Evolutionary conservation across 2,113 vertebrate genomes (phyloP), one percentile per base, ranked within the genome.

Genomic region (Oxyura jamaicensis): DNA sequence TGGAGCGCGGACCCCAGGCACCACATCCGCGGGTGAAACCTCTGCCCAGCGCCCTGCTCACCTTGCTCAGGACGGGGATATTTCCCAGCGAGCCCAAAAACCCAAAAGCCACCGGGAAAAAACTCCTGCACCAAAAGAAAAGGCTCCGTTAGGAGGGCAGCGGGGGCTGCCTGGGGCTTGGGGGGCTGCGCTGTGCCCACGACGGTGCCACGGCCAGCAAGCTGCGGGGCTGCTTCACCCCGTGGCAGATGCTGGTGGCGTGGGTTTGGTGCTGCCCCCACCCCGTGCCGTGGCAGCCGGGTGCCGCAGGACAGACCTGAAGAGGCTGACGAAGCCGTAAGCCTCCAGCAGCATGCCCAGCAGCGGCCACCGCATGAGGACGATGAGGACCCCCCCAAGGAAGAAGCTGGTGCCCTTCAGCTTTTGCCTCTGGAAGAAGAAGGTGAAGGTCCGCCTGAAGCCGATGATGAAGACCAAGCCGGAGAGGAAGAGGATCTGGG

Each of bases 351-450:
- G 28, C 98, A 99, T 99, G 21, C 99, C 99, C 78, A 99, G 96
- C 36, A 99, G 75, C 0, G 99, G 99, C 99, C 99, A 99, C 7
- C 98, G 96, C 91, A 98, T 93, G 21, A 99, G 97, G n/a, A 99
- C 98, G 1, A 99, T 85, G 18, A 96, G 4, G 44, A 99, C 96
- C 1, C 99, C 99, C 6, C 98, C 99, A 1, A 99, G 87, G 93
- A 99, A 99, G 97, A 99, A 99, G 79, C 98, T 96, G 41, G 98
- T 98, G 22, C 98, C 99, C 89, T 98, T 98, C 77, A 99, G 91
- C 83, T 99, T 99, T 16, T 98, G 97, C 79, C 96, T 88, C 96
- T 99, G 99, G 97, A 99, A 99, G 96, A 99, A 99, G 98, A 99
- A 99, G 65, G 92, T 94, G 36, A 98, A 97, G 0, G 98, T 99